Conservation (phyloP, 2,113 vertebrate genomes). For the Otis tarda region DNA sequence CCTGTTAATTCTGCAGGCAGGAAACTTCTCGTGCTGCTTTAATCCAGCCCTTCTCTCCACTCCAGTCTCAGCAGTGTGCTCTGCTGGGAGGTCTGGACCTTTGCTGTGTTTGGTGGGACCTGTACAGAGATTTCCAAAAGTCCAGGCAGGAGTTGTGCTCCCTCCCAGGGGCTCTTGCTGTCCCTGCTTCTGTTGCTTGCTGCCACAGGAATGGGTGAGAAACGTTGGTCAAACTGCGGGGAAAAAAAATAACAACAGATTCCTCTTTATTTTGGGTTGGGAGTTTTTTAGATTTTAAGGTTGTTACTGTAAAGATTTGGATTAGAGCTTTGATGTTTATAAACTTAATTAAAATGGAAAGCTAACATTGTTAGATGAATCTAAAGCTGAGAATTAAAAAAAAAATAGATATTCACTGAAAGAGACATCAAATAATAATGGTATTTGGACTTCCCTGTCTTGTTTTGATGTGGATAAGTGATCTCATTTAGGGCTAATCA, state of each 20-base stretch:
- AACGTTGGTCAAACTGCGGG: background rate
- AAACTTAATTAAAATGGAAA: background rate
- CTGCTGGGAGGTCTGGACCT: background rate
- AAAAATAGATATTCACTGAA: background rate
- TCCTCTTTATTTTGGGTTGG: background rate
- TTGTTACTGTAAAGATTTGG: background rate
- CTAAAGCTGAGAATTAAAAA: background rate
- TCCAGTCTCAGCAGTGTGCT: background rate
- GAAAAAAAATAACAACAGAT: background rate
- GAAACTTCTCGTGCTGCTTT: background rate
- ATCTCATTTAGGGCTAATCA: background rate
- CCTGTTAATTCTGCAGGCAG: background rate
- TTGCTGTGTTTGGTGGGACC: fast-evolving
- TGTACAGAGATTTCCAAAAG: background rate
- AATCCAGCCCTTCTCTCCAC: background rate
- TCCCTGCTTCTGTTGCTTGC: background rate
- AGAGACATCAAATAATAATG: background rate
- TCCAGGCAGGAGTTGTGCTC: background rate
- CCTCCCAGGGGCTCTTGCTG: background rate
- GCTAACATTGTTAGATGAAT: background rate
- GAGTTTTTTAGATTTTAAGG: background rate
- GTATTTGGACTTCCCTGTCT: background rate
- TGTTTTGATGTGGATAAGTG: constrained; percentile 5
- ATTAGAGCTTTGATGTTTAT: background rate
- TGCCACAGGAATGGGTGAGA: background rate